A percentile compares a stretch with the other conserved stretches of the same genome.
phyloP scores from a whole-genome alignment of 2,797 vertebrate genomes.

The Lepus townsendii region DNA sequence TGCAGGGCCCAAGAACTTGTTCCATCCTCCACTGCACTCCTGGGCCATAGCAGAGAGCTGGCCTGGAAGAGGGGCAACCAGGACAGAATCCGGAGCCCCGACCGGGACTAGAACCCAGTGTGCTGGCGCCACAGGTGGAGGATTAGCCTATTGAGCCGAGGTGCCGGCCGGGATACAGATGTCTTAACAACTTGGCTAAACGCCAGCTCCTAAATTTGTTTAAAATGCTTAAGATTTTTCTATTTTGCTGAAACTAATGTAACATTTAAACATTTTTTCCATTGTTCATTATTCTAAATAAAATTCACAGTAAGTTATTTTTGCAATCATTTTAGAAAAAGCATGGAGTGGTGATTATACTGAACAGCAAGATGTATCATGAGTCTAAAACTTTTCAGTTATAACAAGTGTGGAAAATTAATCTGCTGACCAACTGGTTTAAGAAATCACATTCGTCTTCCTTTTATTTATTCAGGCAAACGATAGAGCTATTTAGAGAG shows the following conservation, averaged over 20 bases:
- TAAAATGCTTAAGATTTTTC: neutral
- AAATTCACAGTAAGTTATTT: neutral
- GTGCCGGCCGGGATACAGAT: too few species aligned
- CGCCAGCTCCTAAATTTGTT: neutral
- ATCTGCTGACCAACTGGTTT: neutral
- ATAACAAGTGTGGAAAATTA: slow-evolving; percentile 24
- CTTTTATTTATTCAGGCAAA: slow-evolving; percentile 5
- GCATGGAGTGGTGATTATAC: neutral
- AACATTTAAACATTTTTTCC: neutral
- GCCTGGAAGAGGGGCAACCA: too few species aligned
- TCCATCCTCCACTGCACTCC: too few species aligned
- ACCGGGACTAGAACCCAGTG: too few species aligned
- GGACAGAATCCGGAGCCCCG: too few species aligned
- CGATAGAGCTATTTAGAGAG: neutral
- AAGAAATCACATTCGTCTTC: neutral
- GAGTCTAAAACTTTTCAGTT: neutral
- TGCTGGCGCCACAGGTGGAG: too few species aligned
- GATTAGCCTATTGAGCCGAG: too few species aligned
- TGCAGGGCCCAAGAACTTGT: too few species aligned
- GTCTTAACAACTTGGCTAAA: too few species aligned
- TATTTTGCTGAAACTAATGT: neutral
- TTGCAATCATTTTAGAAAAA: neutral
- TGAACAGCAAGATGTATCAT: neutral
- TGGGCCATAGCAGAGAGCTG: too few species aligned
- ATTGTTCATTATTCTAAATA: neutral